A percentile compares a stretch with the other conserved stretches of the same genome.
Evolutionary conservation across 2,113 vertebrate species (phyloP).

Genomic region (Anas platyrhynchos): DNA sequence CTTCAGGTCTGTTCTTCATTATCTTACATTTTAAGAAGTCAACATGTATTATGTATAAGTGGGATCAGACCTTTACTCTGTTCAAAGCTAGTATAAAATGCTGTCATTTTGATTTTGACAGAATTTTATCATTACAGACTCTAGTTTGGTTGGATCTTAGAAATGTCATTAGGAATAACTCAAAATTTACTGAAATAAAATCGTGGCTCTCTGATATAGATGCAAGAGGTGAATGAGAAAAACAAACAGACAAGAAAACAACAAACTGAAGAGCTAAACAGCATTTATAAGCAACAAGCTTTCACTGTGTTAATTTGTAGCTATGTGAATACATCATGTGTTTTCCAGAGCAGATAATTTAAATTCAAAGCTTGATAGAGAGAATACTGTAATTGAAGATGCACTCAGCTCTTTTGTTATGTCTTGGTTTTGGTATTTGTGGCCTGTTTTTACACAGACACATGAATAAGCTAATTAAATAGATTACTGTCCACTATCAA

Average conservation of each 20-base stretch:
- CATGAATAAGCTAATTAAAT: constrained; percentile 20
- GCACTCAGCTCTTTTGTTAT: neutral
- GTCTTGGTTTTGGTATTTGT: neutral
- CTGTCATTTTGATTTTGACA: neutral
- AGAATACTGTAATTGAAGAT: neutral
- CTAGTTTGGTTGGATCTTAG: neutral
- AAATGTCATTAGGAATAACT: neutral
- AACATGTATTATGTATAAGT: neutral
- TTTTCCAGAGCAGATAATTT: neutral
- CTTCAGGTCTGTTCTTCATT: neutral
- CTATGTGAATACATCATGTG: neutral
- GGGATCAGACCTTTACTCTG: neutral
- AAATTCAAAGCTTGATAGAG: neutral
- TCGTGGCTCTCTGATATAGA: neutral
- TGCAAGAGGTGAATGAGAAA: neutral
- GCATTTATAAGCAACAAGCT: neutral
- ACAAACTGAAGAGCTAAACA: neutral
- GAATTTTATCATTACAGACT: neutral
- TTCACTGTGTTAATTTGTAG: neutral
- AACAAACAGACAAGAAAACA: neutral
- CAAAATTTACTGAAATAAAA: neutral
- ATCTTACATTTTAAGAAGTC: neutral
- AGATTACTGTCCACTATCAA: neutral
- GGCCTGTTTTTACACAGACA: neutral
- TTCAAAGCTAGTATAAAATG: neutral